Conservation (phyloP, 2,113 vertebrate species). For the Elaphurus davidianus region DNA sequence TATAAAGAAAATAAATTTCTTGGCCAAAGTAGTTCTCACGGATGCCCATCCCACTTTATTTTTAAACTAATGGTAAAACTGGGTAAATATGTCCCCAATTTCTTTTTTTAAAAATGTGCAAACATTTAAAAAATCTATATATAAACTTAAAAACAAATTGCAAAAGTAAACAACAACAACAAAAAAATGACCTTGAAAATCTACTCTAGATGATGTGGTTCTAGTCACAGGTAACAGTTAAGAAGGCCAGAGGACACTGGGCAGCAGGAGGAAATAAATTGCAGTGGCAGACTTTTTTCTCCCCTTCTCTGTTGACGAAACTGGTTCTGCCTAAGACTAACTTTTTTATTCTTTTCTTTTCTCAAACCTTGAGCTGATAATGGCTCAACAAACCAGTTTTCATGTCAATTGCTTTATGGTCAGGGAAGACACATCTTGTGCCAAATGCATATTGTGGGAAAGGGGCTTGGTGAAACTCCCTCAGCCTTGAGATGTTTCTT, state of each 20-base stretch:
- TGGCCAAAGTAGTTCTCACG: neutral
- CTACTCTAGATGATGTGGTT: neutral
- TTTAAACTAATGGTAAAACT: neutral
- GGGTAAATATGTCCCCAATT: neutral
- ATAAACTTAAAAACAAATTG: neutral
- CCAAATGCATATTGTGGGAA: neutral
- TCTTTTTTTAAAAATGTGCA: neutral
- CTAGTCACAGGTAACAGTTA: neutral
- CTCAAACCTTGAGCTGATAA: neutral
- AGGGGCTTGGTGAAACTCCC: neutral
- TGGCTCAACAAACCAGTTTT: neutral
- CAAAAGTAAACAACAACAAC: neutral
- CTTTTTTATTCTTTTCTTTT: neutral
- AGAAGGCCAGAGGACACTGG: neutral
- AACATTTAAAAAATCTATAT: neutral
- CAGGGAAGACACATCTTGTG: neutral
- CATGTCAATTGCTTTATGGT: neutral
- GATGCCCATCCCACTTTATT: neutral
- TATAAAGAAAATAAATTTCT: neutral
- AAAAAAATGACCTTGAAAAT: neutral
- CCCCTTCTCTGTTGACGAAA: neutral
- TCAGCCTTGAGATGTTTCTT: neutral
- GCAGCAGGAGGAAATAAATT: neutral
- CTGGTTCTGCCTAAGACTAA: neutral
- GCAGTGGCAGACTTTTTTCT: neutral